phyloP scores from a whole-genome alignment of 53 echinoderm and acorn worm species.

The Crossaster papposus region DNA sequence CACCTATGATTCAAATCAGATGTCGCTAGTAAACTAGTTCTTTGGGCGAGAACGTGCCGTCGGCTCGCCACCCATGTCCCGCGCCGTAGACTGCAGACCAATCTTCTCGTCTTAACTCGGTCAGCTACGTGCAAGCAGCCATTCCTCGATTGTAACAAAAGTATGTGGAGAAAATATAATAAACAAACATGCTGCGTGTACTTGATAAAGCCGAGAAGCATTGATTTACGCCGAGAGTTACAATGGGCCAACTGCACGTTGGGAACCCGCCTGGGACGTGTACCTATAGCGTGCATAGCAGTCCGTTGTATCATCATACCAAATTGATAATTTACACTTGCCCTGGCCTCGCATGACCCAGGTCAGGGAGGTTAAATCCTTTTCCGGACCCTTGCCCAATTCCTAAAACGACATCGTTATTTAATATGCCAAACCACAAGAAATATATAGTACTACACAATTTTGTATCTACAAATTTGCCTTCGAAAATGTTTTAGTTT shows the following conservation, averaged over 20 bases:
- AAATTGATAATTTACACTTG: slow-evolving; percentile 51
- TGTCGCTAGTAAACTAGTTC: neutral
- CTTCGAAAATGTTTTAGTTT: too few species aligned
- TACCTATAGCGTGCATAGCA: neutral
- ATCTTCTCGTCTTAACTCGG: slow-evolving; percentile 1
- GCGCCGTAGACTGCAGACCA: neutral
- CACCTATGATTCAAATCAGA: neutral
- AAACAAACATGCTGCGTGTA: neutral
- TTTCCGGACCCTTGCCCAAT: slow-evolving; percentile 8
- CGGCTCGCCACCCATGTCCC: neutral
- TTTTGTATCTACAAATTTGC: too few species aligned
- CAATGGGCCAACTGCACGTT: neutral
- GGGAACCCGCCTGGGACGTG: neutral
- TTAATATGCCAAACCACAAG: neutral
- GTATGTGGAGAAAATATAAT: neutral
- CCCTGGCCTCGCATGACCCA: slow-evolving; percentile 1
- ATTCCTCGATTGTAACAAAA: neutral
- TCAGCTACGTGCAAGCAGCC: slow-evolving; percentile 1
- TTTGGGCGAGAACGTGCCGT: neutral
- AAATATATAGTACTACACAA: too few species aligned
- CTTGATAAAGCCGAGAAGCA: neutral
- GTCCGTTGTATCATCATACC: neutral
- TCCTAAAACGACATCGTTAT: neutral
- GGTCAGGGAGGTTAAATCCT: slow-evolving; percentile 22
- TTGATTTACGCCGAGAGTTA: neutral